These are phyloP conservation scores for Chelonoidis abingdonii DNA, from an alignment of 2,113 vertebrate genomes.

Conservation along the genomic window DNA sequence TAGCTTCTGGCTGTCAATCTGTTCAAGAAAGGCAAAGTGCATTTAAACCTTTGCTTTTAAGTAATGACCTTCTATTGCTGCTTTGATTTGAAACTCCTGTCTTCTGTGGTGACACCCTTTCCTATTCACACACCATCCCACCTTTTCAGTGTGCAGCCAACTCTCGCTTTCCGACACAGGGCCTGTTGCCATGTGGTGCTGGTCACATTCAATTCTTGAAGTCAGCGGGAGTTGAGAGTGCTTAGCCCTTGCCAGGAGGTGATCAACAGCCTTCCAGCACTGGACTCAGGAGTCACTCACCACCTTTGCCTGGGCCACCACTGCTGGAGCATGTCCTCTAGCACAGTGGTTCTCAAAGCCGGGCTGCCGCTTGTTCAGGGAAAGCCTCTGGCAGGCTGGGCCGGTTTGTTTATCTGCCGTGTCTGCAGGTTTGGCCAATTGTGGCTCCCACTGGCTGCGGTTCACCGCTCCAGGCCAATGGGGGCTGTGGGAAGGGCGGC, in stretches of 20 bases:
- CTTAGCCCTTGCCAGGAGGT: not conserved
- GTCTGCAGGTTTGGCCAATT: too few species aligned
- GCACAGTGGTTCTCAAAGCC: too few species aligned
- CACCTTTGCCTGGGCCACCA: not conserved
- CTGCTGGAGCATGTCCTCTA: not conserved
- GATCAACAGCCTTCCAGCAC: not conserved
- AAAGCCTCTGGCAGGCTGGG: too few species aligned
- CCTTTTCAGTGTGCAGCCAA: not conserved
- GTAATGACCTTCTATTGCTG: not conserved
- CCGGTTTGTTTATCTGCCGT: too few species aligned
- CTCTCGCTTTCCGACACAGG: too few species aligned
- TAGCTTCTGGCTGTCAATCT: slow-evolving; percentile 98
- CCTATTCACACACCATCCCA: not conserved
- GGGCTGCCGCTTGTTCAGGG: too few species aligned
- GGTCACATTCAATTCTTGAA: not conserved
- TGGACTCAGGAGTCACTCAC: not conserved
- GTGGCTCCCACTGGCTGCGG: too few species aligned
- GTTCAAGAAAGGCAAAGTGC: slow-evolving; percentile 50
- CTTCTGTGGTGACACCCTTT: not conserved
- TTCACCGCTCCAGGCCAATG: too few species aligned
- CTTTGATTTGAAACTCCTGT: not conserved
- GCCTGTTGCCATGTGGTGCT: not conserved
- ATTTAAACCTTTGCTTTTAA: not conserved
- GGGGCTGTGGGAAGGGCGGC: too few species aligned
- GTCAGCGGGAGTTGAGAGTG: not conserved